Evolutionary conservation across 2,797 vertebrate species (phyloP), one percentile per base, ranked within the genome.

Genomic region (Sardinella longiceps): DNA sequence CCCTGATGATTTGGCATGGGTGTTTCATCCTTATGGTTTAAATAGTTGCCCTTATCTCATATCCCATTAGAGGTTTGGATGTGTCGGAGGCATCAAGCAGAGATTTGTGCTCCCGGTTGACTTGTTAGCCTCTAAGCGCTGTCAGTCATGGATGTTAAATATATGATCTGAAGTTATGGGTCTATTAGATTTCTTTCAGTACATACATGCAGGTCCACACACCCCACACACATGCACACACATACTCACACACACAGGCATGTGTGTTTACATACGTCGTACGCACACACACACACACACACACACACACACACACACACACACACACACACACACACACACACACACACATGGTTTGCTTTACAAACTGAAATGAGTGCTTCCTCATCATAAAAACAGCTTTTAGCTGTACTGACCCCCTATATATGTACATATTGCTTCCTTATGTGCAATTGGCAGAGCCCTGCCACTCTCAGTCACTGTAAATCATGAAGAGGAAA

Each of bases 1-100:
- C 1, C 37, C 37, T 66, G 83, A 83, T 89, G 11, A 70, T 87
- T 84, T 80, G 51, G 45, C 81, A 81, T 63, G 56, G 56, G 43
- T 82, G 80, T 85, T 82, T 85, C 60, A 85, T 48, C 81, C 74
- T 86, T 84, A 83, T 48, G 39, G 33, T 39, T 48, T 48, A 14
- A 10, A 25, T 80, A 60, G 45, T 80, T 83, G 9, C 58, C 83
- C 18, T 7, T 56, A 20, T 56, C 25, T 30, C 10, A 7, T 63
- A 30, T 28, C 25, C 60, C 25, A 63, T 63, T 12, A 63, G 60
- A 10, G 58, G 58, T 63, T 23, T 63, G 58, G 58, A 63, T 25
- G 58, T 30, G 25, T 63, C 25, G 2, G 10, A 63, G 25, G 6
- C 60, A 12, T 63, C 60, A 30, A n/a, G n/a, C 60, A 30, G 28